Evolutionary conservation across 2,888 invertebrate genomes (phyloP).

Genomic region (Polydrusus cervinus): DNA sequence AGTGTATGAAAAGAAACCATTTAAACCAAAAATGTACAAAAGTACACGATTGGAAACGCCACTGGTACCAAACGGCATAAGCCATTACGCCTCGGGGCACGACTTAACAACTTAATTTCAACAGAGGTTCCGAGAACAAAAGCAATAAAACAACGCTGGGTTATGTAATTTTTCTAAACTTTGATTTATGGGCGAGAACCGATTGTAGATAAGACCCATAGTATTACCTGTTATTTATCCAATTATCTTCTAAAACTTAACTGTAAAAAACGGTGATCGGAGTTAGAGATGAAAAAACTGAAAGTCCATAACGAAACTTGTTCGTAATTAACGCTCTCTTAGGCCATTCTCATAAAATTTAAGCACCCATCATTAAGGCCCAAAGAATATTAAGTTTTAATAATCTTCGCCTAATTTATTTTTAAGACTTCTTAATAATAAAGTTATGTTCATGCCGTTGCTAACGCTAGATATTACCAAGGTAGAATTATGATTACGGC

Average conservation of each 20-base stretch:
- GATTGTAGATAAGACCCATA: conserved; percentile 25
- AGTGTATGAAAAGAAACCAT: too few species aligned
- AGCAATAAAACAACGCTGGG: conserved; percentile 38
- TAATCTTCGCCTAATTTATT: conserved; percentile 1
- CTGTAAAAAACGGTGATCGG: conserved; percentile 13
- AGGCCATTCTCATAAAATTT: conserved; percentile 16
- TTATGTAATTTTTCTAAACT: conserved; percentile 41
- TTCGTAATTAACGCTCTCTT: conserved; percentile 18
- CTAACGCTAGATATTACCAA: not conserved
- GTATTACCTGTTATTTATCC: conserved; percentile 23
- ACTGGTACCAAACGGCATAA: conserved; percentile 38
- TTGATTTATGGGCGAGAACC: conserved; percentile 39
- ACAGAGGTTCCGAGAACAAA: conserved; percentile 46
- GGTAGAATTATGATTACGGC: too few species aligned
- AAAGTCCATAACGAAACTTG: not conserved
- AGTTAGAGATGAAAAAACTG: not conserved
- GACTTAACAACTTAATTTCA: conserved; percentile 51
- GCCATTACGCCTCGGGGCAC: conserved; percentile 27
- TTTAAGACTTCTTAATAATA: conserved; percentile 13
- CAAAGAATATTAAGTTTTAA: not conserved
- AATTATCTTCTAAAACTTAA: conserved; percentile 20
- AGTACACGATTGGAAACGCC: conserved; percentile 5
- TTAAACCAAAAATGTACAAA: too few species aligned
- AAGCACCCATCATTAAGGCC: conserved; percentile 20
- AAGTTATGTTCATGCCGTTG: not conserved